These are phyloP conservation scores for Ladona fulva DNA, from an alignment of 1,140 invertebrate species.

Conservation along the genomic window DNA sequence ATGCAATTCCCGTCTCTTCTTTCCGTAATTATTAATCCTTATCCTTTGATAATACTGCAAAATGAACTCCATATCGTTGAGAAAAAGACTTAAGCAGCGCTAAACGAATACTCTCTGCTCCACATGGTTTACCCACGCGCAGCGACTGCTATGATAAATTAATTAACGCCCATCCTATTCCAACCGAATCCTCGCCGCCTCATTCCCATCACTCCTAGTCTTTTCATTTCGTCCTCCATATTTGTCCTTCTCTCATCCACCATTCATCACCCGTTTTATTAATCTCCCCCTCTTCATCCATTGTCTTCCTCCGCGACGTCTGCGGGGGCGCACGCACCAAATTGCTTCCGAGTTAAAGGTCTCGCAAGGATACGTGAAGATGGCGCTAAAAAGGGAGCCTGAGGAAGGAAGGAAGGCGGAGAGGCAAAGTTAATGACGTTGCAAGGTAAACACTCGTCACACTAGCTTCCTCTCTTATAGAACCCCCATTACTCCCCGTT, in stretches of 20 bases:
- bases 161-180: neutral
- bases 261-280: too few relatives aligned
- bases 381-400: neutral
- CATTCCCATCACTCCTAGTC: neutral
- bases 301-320: neutral
- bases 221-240: neutral
- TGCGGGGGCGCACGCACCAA: neutral
- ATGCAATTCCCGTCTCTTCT: too few relatives aligned
- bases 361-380: neutral
- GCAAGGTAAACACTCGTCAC: neutral
- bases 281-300: neutral
- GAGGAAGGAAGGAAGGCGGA: neutral
- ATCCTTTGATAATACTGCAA: too few relatives aligned
- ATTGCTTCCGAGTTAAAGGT: neutral
- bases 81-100: too few relatives aligned
- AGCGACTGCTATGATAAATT: too few relatives aligned
- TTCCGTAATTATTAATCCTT: too few relatives aligned
- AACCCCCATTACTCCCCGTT: neutral
- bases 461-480: neutral
- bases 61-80: too few relatives aligned
- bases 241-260: neutral
- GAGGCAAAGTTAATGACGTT: conserved; percentile 9
- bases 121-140: too few relatives aligned
- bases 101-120: too few relatives aligned
- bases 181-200: neutral